phyloP scores from a whole-genome alignment of 2,113 vertebrate genomes.

The Benitochromis conjunctus region DNA sequence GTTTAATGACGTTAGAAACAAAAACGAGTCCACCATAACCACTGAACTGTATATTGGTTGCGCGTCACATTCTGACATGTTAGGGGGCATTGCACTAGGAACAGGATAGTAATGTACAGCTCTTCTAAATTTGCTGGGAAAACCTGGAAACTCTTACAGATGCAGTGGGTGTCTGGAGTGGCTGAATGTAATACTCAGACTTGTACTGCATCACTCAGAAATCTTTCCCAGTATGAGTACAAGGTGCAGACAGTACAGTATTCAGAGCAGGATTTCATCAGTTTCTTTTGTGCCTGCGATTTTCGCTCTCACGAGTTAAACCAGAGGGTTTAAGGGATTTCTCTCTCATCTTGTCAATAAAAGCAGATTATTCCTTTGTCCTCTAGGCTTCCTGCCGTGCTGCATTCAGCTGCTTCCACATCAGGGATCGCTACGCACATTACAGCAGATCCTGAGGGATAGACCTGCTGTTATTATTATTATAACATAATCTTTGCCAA shows the following conservation, averaged over 20 bases:
- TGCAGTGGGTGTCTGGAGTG: not conserved
- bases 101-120: not conserved
- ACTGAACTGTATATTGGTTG: not conserved
- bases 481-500: constrained; percentile 6
- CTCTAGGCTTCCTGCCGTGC: not conserved
- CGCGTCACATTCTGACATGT: not conserved
- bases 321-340: constrained; percentile 50
- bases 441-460: constrained; percentile 6
- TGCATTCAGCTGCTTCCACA: constrained; percentile 8
- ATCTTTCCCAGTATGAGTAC: not conserved
- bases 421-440: constrained; percentile 9
- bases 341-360: constrained; percentile 44
- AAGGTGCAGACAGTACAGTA: not conserved
- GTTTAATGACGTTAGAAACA: accelerated
- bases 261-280: not conserved
- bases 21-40: not conserved
- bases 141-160: not conserved
- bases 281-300: constrained; percentile 2
- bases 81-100: not conserved
- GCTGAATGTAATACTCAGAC: not conserved
- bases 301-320: constrained; percentile 2
- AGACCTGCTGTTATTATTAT: not conserved
- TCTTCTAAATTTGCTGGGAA: not conserved
- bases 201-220: not conserved
- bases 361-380: constrained; percentile 57